Evolutionary conservation across 2,113 vertebrate species (phyloP).

Genomic region (Pachycephala philippinensis): DNA sequence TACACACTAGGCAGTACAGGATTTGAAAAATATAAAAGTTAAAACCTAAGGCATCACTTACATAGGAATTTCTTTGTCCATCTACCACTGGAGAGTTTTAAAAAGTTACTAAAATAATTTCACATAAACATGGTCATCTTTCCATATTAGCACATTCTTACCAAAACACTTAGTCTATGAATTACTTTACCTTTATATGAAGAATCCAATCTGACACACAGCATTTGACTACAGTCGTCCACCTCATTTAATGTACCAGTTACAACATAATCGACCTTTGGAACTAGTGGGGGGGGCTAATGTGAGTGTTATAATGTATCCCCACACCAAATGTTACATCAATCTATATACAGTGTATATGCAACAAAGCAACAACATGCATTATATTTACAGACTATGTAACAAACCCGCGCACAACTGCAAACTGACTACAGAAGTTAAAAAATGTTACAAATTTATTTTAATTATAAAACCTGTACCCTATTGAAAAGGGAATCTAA

Average conservation of each 20-base stretch:
- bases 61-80: not conserved
- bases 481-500: slow-evolving; percentile 64
- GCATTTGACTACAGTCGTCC: not conserved
- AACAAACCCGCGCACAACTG: not conserved
- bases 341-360: not conserved
- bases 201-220: not conserved
- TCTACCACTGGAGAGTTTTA: not conserved
- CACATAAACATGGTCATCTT: not conserved
- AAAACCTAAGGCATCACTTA: too few relatives aligned
- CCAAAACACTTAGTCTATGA: not conserved
- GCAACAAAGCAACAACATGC: not conserved
- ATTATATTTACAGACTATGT: slow-evolving; percentile 21
- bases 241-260: not conserved
- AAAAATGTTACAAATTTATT: slow-evolving; percentile 30
- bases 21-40: too few relatives aligned
- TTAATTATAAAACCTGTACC: not conserved
- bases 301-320: not conserved
- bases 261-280: not conserved
- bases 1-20: too few relatives aligned
- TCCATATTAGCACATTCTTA: not conserved
- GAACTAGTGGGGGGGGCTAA: not conserved
- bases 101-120: not conserved
- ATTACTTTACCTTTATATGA: not conserved
- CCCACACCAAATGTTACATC: not conserved
- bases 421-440: not conserved